Base-by-base conservation (phyloP, 2,888 invertebrate species). In the Dolichopus griseipennis region DNA sequence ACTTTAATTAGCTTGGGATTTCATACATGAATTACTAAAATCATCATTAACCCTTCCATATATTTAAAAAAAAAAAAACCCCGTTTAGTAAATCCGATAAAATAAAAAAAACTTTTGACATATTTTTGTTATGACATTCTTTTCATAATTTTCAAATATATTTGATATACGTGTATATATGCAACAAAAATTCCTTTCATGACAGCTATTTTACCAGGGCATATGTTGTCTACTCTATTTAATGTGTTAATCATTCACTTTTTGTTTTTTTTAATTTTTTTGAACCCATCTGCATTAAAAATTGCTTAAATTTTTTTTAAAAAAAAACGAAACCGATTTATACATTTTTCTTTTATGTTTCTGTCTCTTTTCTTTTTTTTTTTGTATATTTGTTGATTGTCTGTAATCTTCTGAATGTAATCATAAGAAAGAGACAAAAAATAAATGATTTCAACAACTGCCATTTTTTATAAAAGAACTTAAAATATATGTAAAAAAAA, bases 181-280 rank as follows among this genome's bases (percentile, higher is more conserved):
- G n/a, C n/a, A n/a, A 27, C 27, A 27, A 27, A n/a, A 27, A 27
- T 27, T 41, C 12, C 41, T 41, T 41, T 41, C 41, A 41, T 41
- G 41, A 41, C 41, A 41, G 27, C 27, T 27, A 27, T 41, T 41
- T 41, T 15, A 41, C 12, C 52, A 52, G 10, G 12, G n/a, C 52
- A 52, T 52, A 52, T 52, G 52, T 52, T 52, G 52, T 52, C 52
- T 52, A 52, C 52, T 52, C 52, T n/a, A 52, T 52, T 27, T 52
- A 52, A 52, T 52, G n/a, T 52, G 52, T 52, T 52, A 52, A 52
- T 52, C 52, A 52, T 52, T 52, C 52, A 52, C 15, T 15, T 37
- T 27, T 27, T 27, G 2, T 27, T 27, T 27, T 27, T 5, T 27
- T 27, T 27, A 4, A 4, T 27, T 27, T 27, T 27, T 27, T 27